Conservation (phyloP, 92 coral and sea anemone genomes). For the Heliopora coerulea region DNA sequence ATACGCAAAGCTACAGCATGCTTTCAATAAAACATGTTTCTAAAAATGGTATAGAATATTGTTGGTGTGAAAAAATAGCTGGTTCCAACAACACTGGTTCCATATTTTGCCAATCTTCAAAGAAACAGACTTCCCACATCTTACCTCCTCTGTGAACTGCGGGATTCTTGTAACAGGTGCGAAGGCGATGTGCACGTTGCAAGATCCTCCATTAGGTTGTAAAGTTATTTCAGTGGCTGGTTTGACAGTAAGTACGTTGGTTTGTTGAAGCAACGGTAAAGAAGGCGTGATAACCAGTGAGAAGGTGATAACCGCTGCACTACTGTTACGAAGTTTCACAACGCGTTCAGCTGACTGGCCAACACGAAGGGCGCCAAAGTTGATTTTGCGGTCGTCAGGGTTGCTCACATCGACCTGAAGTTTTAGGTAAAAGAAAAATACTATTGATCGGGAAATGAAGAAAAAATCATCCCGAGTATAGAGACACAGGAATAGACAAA, state of each 20-base stretch:
- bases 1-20: too few relatives aligned
- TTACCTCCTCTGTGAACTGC: slow-evolving; percentile 92
- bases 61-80: too few relatives aligned
- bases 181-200: slow-evolving; percentile 80
- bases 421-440: neutral
- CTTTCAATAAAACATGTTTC: too few relatives aligned
- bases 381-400: slow-evolving; percentile 78
- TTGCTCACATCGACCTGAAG: slow-evolving; percentile 84
- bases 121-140: too few relatives aligned
- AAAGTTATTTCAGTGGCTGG: slow-evolving; percentile 87
- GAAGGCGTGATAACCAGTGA: slow-evolving; percentile 89
- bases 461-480: neutral
- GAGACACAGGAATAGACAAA: too few relatives aligned
- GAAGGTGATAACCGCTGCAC: slow-evolving; percentile 93
- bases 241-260: slow-evolving; percentile 65
- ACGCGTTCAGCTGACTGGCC: slow-evolving; percentile 79
- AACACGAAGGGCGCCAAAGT: slow-evolving; percentile 86
- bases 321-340: slow-evolving; percentile 82
- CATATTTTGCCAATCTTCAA: too few relatives aligned
- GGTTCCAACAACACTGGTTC: too few relatives aligned
- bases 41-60: too few relatives aligned
- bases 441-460: neutral
- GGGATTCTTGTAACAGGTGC: slow-evolving; percentile 87
- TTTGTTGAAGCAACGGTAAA: slow-evolving; percentile 77
- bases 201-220: slow-evolving; percentile 80